phyloP scores from a whole-genome alignment of 2,888 invertebrate species.

The Apamea monoglypha region DNA sequence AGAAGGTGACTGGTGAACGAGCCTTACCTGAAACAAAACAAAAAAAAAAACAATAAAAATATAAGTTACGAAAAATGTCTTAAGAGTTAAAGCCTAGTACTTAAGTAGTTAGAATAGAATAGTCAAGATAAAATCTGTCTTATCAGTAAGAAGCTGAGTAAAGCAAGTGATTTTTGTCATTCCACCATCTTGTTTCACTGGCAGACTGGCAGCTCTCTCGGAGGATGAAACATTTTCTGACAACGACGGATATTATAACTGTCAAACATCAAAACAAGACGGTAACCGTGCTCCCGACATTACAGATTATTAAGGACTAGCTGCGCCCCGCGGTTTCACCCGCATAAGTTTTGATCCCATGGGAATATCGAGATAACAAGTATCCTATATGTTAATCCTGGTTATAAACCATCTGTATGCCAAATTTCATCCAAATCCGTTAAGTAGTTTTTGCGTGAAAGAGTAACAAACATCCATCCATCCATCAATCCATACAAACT shows the following conservation, averaged over 20 bases:
- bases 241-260: slow-evolving; percentile 78
- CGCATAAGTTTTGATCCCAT: too few relatives aligned
- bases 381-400: too few relatives aligned
- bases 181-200: slow-evolving; percentile 58
- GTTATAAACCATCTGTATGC: too few relatives aligned
- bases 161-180: slow-evolving; percentile 52
- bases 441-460: too few relatives aligned
- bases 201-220: slow-evolving; percentile 60
- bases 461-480: too few relatives aligned
- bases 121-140: slow-evolving; percentile 9
- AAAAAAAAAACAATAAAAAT: slow-evolving; percentile 4
- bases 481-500: too few relatives aligned
- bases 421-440: too few relatives aligned
- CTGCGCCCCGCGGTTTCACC: too few relatives aligned
- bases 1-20: neutral
- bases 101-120: slow-evolving; percentile 1
- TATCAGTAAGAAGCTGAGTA: slow-evolving; percentile 32
- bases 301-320: slow-evolving; percentile 39
- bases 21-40: slow-evolving; percentile 41
- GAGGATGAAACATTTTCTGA: slow-evolving; percentile 73
- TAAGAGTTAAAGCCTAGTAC: neutral
- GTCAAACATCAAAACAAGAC: slow-evolving; percentile 71
- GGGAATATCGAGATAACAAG: too few relatives aligned
- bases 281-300: slow-evolving; percentile 50
- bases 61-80: neutral